These are phyloP conservation scores for Turdus rufiventris DNA, from an alignment of 2,113 vertebrate genomes.

Conservation along the genomic window DNA sequence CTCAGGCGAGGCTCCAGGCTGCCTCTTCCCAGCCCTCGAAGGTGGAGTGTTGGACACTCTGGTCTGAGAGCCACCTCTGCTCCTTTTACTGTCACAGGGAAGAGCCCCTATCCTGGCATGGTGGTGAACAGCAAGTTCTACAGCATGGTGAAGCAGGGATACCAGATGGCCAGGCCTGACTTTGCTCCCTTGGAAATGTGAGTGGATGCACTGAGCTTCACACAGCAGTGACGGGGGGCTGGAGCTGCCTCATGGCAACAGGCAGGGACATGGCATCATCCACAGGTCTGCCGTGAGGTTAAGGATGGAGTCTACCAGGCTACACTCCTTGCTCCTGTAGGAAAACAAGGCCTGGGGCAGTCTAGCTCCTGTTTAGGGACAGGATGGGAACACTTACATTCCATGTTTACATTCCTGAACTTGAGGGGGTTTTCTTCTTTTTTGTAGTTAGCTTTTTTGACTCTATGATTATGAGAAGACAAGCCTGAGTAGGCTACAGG, in stretches of 20 bases:
- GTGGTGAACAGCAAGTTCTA: conserved; percentile 95
- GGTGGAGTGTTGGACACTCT: not conserved
- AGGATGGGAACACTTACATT: not conserved
- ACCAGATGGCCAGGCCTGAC: conserved; percentile 91
- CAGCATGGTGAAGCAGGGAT: conserved; percentile 92
- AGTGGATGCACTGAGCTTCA: not conserved
- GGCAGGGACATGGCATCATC: not conserved
- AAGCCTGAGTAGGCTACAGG: not conserved
- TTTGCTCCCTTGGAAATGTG: conserved; percentile 89
- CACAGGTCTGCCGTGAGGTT: not conserved
- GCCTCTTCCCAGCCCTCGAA: not conserved
- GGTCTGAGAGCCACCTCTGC: not conserved
- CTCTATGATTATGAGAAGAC: not conserved
- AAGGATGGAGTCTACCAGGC: not conserved
- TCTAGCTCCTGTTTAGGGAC: not conserved
- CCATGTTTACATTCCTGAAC: not conserved
- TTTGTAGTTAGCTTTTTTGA: not conserved
- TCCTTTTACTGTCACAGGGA: conserved; percentile 70
- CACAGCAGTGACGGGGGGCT: accelerated
- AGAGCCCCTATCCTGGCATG: conserved; percentile 91
- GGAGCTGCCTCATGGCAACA: not conserved
- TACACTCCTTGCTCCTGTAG: not conserved
- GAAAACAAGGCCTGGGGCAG: not conserved
- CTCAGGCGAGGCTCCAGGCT: not conserved
- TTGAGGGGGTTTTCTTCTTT: no score